Conservation (phyloP, 2,888 invertebrate genomes). For the Anagyrus pseudococci region DNA sequence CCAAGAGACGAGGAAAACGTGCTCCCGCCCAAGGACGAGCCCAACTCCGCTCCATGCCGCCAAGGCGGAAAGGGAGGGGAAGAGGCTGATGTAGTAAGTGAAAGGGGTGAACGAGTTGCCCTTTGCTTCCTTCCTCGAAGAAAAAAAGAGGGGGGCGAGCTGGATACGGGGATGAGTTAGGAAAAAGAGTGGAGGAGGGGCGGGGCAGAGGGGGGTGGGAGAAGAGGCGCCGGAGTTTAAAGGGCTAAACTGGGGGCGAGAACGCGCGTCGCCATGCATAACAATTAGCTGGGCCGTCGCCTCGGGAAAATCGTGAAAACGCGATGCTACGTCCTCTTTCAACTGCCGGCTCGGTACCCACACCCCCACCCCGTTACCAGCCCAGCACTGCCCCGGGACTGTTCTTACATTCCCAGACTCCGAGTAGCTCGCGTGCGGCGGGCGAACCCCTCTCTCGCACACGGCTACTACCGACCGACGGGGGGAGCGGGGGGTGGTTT, state of each 20-base stretch:
- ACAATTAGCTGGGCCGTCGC: slow-evolving; percentile 60
- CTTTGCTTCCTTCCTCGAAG: neutral
- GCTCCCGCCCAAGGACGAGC: neutral
- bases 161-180: no score
- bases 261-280: slow-evolving; percentile 59
- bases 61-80: slow-evolving; percentile 17
- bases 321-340: slow-evolving; percentile 41
- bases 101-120: slow-evolving; percentile 21
- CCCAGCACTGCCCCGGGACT: no score
- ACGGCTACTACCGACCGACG: no score
- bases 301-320: slow-evolving; percentile 60
- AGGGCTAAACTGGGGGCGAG: slow-evolving; percentile 47
- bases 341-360: slow-evolving; percentile 5
- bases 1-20: slow-evolving; percentile 18
- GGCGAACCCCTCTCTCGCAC: no score
- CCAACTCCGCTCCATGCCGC: slow-evolving; percentile 18
- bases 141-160: slow-evolving; percentile 10
- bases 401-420: no score
- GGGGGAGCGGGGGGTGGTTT: no score
- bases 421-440: no score
- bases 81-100: slow-evolving; percentile 25
- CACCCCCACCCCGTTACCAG: neutral
- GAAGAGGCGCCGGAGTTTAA: slow-evolving; percentile 36
- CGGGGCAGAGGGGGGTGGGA: slow-evolving; percentile 8
- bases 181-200: neutral